A percentile compares a stretch with the other conserved stretches of the same genome.
Evolutionary conservation across 2,888 invertebrate genomes (phyloP).

Genomic region (Heliconius hortense): DNA sequence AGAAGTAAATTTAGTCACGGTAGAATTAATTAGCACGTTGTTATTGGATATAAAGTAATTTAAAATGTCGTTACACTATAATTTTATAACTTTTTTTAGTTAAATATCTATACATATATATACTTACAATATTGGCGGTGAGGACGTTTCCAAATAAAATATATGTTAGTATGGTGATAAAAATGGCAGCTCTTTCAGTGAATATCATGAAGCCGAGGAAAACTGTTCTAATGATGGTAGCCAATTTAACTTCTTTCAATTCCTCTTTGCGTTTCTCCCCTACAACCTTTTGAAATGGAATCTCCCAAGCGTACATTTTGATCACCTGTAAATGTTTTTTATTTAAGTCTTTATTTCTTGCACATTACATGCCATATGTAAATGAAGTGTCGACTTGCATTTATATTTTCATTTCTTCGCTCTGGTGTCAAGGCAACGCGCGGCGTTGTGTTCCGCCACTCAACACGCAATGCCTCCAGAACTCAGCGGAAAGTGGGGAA

Average conservation of each 20-base stretch:
- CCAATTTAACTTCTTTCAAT: conserved; percentile 80
- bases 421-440: too few species aligned
- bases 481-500: too few species aligned
- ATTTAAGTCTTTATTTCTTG: neutral
- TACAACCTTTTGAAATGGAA: conserved; percentile 91
- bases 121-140: conserved; percentile 86
- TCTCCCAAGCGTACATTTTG: conserved; percentile 98
- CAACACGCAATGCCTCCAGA: too few species aligned
- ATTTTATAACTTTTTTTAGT: neutral
- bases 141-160: conserved; percentile 84
- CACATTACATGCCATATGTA: neutral
- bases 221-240: conserved; percentile 84
- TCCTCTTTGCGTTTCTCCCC: conserved; percentile 85
- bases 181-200: conserved; percentile 90
- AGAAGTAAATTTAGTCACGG: neutral
- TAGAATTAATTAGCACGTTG: conserved; percentile 3
- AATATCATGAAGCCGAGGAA: conserved; percentile 90
- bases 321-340: conserved; percentile 84
- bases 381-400: neutral
- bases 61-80: neutral
- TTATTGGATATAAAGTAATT: conserved; percentile 3
- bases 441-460: too few species aligned
- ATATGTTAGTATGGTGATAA: conserved; percentile 87
- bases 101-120: neutral
- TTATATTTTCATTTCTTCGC: too few species aligned